Base-by-base conservation (phyloP, 2,113 vertebrate genomes). In the Dicaeum eximium region DNA sequence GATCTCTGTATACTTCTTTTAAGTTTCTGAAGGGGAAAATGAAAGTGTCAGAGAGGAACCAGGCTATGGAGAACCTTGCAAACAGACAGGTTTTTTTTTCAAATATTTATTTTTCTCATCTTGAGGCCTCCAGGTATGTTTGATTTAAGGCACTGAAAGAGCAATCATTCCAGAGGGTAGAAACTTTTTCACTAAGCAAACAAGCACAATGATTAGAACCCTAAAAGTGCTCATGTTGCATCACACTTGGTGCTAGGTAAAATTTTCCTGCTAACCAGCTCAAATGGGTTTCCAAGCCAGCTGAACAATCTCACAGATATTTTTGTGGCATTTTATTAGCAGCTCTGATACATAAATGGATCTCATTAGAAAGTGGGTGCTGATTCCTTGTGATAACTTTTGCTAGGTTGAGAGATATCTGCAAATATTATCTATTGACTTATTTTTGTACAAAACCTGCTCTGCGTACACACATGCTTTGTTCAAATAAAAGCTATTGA, bases 81-180 rank as follows among this genome's bases (percentile, higher is more conserved):
- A 96, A 93, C 77, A 96, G 75, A 74, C 53, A 90, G 86, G 71
- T 0, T 7, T 74, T 81, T 81, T 94, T 94, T 88, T 28, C 83
- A 97, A 97, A 96, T 98, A 97, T 97, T 98, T 97, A 69, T 96
- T 97, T 98, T 97, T 97, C 94, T 98, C 96, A 93, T 96, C 96
- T 98, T 91, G 92, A 97, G 92, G 86, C 74, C 95, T 94, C 72
- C 65, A 80, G 88, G 45, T 96, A 86, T 97, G 95, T 97, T 98
- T 97, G 92, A 96, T 85, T 97, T 97, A 92, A 96, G 73, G 77
- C 37, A 70, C 84, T 96, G 94, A 98, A 98, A 93, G 83, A 96
- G 84, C 85, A 93, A 82, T 96, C 93, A 87, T 83, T 94, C 71
- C 82, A 92, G 92, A 18, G 81, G 64, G 92, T 64, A 97, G 90